phyloP scores from a whole-genome alignment of 2,888 invertebrate species.

The Agrotis exclamationis region DNA sequence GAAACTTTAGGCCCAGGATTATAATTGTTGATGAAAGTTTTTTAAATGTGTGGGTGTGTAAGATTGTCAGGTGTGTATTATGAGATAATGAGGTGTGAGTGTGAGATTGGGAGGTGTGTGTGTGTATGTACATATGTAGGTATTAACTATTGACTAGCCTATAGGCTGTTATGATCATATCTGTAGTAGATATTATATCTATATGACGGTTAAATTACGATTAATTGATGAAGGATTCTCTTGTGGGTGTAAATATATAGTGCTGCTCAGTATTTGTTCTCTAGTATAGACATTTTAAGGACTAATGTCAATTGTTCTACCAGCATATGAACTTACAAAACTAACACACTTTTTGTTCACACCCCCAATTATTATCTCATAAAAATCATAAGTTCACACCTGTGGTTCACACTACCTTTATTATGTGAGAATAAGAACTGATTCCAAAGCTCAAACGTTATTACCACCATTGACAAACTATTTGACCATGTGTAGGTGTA shows the following conservation, averaged over 20 bases:
- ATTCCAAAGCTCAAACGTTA: neutral
- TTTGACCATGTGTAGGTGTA: neutral
- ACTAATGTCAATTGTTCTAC: too few relatives aligned
- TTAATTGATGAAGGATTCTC: too few relatives aligned
- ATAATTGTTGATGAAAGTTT: constrained; percentile 38
- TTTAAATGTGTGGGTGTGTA: neutral
- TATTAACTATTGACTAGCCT: neutral
- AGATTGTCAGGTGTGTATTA: neutral
- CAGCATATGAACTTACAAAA: too few relatives aligned
- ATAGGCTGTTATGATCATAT: neutral
- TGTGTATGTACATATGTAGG: too few relatives aligned
- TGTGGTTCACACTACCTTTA: neutral
- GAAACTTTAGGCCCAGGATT: constrained; percentile 49
- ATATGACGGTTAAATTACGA: too few relatives aligned
- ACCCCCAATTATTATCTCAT: too few relatives aligned
- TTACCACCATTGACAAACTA: neutral
- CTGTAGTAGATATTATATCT: neutral
- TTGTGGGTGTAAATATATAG: too few relatives aligned
- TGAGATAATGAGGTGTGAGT: neutral
- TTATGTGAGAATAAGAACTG: neutral
- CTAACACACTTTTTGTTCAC: too few relatives aligned
- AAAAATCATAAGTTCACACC: neutral
- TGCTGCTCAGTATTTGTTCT: too few relatives aligned
- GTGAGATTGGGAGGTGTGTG: neutral
- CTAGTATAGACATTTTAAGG: too few relatives aligned